Percentiles rank a stretch among this genome's conserved stretches.
Conservation (phyloP, 2,797 vertebrate genomes). For the Halcyon chelicuti region DNA sequence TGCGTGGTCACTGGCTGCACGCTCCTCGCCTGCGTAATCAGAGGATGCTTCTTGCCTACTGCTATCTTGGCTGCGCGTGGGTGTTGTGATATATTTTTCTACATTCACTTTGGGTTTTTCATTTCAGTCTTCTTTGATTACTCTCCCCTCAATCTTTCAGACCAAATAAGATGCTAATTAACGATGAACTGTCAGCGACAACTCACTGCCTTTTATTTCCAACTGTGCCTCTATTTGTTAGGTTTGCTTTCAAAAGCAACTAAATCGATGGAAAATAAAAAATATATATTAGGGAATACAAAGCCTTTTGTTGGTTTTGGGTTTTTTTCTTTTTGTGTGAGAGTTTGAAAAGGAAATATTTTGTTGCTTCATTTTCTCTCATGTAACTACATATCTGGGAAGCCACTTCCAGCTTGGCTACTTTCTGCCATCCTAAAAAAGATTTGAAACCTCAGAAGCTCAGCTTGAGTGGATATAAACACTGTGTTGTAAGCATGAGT, state of each 20-base stretch:
- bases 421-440: neutral
- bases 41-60: neutral
- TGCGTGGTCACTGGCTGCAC: neutral
- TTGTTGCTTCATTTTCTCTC: neutral
- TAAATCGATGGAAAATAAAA: neutral
- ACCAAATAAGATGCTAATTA: conserved; percentile 13
- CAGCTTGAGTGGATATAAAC: neutral
- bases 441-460: neutral
- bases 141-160: neutral
- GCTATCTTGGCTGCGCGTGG: neutral
- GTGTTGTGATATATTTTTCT: neutral
- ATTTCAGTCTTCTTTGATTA: neutral
- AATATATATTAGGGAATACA: neutral
- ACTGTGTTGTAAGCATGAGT: neutral
- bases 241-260: conserved; percentile 13
- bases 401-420: neutral
- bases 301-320: neutral
- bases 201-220: conserved; percentile 37
- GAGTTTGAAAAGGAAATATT: neutral
- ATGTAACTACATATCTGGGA: neutral
- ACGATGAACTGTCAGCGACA: conserved; percentile 6
- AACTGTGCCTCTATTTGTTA: neutral
- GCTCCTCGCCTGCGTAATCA: neutral
- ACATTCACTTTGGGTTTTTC: neutral
- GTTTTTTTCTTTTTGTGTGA: neutral